Conservation (phyloP, 1,140 invertebrate genomes). For the Bradysia coprophila region DNA sequence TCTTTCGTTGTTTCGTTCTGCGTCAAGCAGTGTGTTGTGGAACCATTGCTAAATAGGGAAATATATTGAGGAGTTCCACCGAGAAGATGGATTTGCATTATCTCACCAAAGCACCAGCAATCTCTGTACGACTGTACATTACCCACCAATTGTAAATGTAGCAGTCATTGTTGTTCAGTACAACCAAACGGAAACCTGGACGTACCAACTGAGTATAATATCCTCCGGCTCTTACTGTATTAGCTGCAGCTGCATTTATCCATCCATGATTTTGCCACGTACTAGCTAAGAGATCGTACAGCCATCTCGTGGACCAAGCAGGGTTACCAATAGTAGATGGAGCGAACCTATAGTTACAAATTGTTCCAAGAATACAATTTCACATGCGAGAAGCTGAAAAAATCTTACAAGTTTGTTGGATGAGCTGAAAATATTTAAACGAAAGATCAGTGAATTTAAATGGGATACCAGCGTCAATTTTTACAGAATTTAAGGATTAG, state of each 20-base stretch:
- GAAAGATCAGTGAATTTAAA: too few relatives aligned
- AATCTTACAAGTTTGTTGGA: too few relatives aligned
- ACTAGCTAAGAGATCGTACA: slow-evolving; percentile 36
- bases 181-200: slow-evolving; percentile 74
- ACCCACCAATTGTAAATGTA: slow-evolving; percentile 97
- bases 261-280: slow-evolving; percentile 63
- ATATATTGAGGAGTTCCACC: too few relatives aligned
- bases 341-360: too few relatives aligned
- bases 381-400: too few relatives aligned
- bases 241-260: slow-evolving; percentile 66
- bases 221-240: slow-evolving; percentile 68
- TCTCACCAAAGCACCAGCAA: slow-evolving; percentile 77
- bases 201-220: slow-evolving; percentile 81
- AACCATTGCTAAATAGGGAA: too few relatives aligned
- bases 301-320: slow-evolving; percentile 34
- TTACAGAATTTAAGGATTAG: too few relatives aligned
- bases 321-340: slow-evolving; percentile 26
- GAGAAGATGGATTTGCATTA: too few relatives aligned
- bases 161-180: slow-evolving; percentile 87
- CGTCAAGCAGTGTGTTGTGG: slow-evolving; percentile 79
- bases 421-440: too few relatives aligned
- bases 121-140: slow-evolving; percentile 88
- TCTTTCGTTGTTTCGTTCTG: slow-evolving; percentile 83
- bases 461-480: too few relatives aligned
- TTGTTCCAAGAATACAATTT: too few relatives aligned